Evolutionary conservation across 1,140 invertebrate species (phyloP).

Genomic region (Musca vetustissima): DNA sequence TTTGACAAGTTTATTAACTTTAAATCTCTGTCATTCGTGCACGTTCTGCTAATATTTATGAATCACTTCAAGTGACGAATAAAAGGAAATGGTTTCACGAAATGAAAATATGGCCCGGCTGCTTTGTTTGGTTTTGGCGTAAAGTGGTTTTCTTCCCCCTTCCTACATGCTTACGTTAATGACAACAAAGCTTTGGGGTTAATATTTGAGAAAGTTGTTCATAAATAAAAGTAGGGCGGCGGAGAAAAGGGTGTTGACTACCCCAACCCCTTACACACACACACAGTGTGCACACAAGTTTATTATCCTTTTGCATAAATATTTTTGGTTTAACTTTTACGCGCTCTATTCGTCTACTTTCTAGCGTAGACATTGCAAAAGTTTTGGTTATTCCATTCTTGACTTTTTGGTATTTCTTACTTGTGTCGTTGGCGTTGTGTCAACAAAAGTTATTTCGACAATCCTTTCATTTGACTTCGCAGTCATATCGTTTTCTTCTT

Average conservation of each 20-base stretch:
- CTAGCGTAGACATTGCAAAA: no score
- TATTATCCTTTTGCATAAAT: conserved; percentile 25
- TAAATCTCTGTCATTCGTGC: background rate
- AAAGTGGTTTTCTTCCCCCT: no score
- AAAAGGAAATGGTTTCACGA: no score
- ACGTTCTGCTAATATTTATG: conserved; percentile 20
- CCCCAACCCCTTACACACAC: no score
- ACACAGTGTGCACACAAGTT: no score
- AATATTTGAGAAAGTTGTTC: no score
- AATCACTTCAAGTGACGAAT: conserved; percentile 8
- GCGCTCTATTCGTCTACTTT: background rate
- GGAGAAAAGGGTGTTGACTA: no score
- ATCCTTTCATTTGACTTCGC: conserved; percentile 7
- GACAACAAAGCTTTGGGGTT: no score
- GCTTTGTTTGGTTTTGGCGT: no score
- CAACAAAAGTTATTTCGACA: conserved; percentile 21
- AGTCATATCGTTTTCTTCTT: background rate
- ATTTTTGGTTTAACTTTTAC: conserved; percentile 29
- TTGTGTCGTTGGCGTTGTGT: conserved; percentile 21
- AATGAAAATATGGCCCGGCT: no score
- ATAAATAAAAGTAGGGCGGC: no score
- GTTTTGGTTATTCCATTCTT: background rate
- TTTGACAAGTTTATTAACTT: conserved; percentile 21
- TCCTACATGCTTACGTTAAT: no score
- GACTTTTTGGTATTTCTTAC: conserved; percentile 1